phyloP scores from a whole-genome alignment of 2,113 vertebrate genomes.

The Heloderma charlesbogerti region DNA sequence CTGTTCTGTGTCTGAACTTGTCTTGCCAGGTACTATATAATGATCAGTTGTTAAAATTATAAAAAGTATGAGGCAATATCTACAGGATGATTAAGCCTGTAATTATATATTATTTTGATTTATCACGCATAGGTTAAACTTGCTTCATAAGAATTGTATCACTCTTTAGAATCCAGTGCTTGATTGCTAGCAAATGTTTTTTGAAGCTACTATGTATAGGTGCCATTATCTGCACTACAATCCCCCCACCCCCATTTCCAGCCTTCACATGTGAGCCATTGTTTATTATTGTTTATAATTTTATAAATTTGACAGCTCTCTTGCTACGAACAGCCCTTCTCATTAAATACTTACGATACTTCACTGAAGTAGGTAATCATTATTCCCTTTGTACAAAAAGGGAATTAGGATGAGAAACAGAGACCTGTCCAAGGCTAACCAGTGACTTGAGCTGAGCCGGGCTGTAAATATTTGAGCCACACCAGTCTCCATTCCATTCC shows the following conservation, averaged over 20 bases:
- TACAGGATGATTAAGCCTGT: conserved; percentile 31
- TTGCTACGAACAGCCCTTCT: neutral
- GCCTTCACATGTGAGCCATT: neutral
- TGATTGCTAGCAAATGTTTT: neutral
- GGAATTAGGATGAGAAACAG: neutral
- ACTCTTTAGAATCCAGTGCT: neutral
- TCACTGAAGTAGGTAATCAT: neutral
- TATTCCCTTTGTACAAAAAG: neutral
- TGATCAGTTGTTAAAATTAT: conserved; percentile 46
- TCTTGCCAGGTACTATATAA: conserved; percentile 29
- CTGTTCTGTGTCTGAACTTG: conserved; percentile 24
- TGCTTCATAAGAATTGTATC: conserved; percentile 18
- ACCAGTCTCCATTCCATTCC: neutral
- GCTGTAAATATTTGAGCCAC: neutral
- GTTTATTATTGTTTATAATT: neutral
- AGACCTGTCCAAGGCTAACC: neutral
- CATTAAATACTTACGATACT: neutral
- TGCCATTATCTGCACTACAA: conserved; percentile 15
- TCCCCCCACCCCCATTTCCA: neutral
- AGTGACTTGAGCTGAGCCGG: neutral
- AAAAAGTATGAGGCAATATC: neutral
- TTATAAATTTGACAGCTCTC: neutral
- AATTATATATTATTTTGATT: conserved; percentile 35
- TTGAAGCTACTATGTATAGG: neutral
- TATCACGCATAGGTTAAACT: conserved; percentile 4